Base-by-base conservation (phyloP, 2,888 invertebrate genomes). In the Polylopha cassiicola region DNA sequence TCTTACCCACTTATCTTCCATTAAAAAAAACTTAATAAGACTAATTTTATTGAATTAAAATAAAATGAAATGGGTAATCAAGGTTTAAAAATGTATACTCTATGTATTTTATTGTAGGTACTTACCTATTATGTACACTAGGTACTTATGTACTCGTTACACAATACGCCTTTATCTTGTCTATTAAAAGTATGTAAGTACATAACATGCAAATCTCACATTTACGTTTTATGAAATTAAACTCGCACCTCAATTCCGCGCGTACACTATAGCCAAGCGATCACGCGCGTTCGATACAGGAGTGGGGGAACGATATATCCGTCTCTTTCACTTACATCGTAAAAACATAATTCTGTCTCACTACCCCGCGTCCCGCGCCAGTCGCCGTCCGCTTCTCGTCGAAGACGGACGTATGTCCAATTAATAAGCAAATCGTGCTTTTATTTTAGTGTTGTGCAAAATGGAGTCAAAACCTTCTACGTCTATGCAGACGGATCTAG, bases 201-300 rank as follows among this genome's bases (percentile, higher is more conserved):
- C n/a, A n/a, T n/a, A n/a, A n/a, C n/a, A n/a, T n/a, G n/a, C n/a
- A n/a, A n/a, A n/a, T n/a, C n/a, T n/a, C n/a, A n/a, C n/a, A n/a
- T n/a, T n/a, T n/a, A n/a, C n/a, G n/a, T n/a, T n/a, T n/a, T n/a
- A n/a, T n/a, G n/a, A n/a, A n/a, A n/a, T n/a, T n/a, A 38, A 30
- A 13, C 21, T 3, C 11, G 39, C 39, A 39, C 39, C 4, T 2
- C 32, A n/a, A 21, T 39, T 27, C 10, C n/a, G 27, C 17, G 32
- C 13, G 27, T 13, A 10, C 4, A 3, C 27, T 27, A 11, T 22
- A 39, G 3, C n/a, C 21, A 7, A n/a, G 16, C 4, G 8, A n/a
- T 11, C 8, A 2, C 18, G 24, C 6, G 23, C 34, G 41, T 36
- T n/a, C n/a, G n/a, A n/a, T n/a, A n/a, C n/a, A 11, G 6, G 8